phyloP scores from a whole-genome alignment of 2,797 vertebrate species.

The Gambusia yucatana region DNA sequence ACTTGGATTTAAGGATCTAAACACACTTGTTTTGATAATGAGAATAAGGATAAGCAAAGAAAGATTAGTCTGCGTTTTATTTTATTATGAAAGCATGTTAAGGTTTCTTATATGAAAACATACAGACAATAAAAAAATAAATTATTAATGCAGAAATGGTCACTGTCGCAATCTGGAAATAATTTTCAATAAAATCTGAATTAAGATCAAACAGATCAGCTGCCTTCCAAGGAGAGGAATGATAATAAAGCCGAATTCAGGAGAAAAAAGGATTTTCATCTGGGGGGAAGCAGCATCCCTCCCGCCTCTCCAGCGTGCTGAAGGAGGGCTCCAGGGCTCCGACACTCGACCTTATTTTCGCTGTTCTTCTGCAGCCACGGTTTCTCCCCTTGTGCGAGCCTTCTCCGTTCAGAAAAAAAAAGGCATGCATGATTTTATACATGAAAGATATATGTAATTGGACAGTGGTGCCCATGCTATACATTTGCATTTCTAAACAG shows the following conservation, averaged over 20 bases:
- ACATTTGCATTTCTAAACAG: slow-evolving; percentile 86
- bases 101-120: slow-evolving; percentile 52
- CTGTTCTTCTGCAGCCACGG: slow-evolving; percentile 73
- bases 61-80: slow-evolving; percentile 37
- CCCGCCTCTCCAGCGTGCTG: slow-evolving; percentile 73
- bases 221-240: slow-evolving; percentile 64
- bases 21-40: slow-evolving; percentile 62
- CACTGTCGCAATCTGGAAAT: slow-evolving; percentile 70
- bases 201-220: slow-evolving; percentile 69
- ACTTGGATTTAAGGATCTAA: slow-evolving; percentile 26
- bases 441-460: slow-evolving; percentile 89
- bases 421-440: slow-evolving; percentile 86
- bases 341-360: slow-evolving; percentile 79
- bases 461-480: slow-evolving; percentile 80
- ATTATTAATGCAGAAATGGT: slow-evolving; percentile 70
- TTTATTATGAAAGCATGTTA: slow-evolving; percentile 60
- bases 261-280: slow-evolving; percentile 63
- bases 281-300: slow-evolving; percentile 59
- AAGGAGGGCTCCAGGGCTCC: slow-evolving; percentile 80
- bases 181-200: slow-evolving; percentile 60
- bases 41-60: slow-evolving; percentile 61
- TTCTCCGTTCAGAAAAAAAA: slow-evolving; percentile 68
- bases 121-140: slow-evolving; percentile 62
- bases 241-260: slow-evolving; percentile 71
- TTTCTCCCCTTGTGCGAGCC: slow-evolving; percentile 81